Conservation (phyloP, 2,797 vertebrate species). For the Denticeps clupeoides region DNA sequence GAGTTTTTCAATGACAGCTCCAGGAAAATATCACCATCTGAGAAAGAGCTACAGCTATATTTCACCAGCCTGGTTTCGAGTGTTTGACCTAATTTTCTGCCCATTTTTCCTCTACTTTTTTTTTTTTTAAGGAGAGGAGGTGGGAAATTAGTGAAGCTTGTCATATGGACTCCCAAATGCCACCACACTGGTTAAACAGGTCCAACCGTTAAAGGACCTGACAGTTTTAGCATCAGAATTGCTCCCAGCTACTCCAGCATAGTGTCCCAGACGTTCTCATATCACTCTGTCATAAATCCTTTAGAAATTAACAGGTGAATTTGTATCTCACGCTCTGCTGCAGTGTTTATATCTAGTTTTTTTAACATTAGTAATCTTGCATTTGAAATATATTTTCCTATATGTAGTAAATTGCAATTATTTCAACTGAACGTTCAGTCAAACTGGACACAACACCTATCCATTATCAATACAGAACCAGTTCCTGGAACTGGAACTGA, state of each 20-base stretch:
- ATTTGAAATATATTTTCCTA: no score
- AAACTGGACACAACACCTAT: no score
- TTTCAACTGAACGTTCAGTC: no score
- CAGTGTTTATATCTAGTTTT: no score
- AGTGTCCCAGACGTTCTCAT: conserved; percentile 11
- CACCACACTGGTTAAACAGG: conserved; percentile 30
- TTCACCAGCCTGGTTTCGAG: conserved; percentile 16
- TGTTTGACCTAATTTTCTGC: conserved; percentile 12
- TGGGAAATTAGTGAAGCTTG: conserved; percentile 27
- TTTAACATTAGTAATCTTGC: no score
- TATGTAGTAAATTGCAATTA: no score
- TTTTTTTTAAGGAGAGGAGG: conserved; percentile 17
- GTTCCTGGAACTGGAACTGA: no score
- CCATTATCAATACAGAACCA: no score
- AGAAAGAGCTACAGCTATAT: conserved; percentile 7
- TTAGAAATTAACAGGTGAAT: conserved; percentile 5
- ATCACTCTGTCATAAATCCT: conserved; percentile 3
- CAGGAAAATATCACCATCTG: conserved; percentile 10
- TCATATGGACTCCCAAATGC: conserved; percentile 24
- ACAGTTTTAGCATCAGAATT: conserved; percentile 28
- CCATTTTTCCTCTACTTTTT: conserved; percentile 1
- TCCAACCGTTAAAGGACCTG: conserved; percentile 17
- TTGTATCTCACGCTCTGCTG: background rate
- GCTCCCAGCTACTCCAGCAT: conserved; percentile 19
- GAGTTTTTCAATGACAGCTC: conserved; percentile 12